phyloP scores from a whole-genome alignment of 2,113 vertebrate species.

The Perccottus glenii region DNA sequence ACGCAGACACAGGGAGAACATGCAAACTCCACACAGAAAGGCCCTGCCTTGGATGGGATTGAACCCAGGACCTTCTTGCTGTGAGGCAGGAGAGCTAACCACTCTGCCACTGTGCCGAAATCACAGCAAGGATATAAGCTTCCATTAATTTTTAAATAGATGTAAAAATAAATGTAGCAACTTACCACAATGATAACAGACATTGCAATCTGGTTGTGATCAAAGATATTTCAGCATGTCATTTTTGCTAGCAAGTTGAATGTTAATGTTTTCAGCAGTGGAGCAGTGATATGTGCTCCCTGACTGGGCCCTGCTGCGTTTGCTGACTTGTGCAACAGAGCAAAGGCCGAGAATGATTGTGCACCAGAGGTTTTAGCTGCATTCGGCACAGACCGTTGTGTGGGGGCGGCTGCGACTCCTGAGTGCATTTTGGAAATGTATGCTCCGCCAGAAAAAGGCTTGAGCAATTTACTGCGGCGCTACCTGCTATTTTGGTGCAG shows the following conservation, averaged over 20 bases:
- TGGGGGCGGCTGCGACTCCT: conserved; percentile 3
- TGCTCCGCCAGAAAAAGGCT: conserved; percentile 18
- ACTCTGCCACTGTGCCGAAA: too few species aligned
- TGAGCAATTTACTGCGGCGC: conserved; percentile 12
- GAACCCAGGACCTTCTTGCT: too few species aligned
- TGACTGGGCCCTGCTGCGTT: conserved; percentile 23
- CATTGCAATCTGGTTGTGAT: too few species aligned
- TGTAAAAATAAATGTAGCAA: too few species aligned
- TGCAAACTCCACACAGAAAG: too few species aligned
- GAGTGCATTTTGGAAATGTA: conserved; percentile 27
- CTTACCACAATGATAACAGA: too few species aligned
- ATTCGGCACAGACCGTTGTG: not conserved
- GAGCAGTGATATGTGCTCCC: not conserved
- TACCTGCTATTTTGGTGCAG: conserved; percentile 11
- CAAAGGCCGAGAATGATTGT: conserved; percentile 41
- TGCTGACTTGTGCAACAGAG: conserved; percentile 50
- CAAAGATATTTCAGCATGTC: too few species aligned
- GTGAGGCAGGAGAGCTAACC: too few species aligned
- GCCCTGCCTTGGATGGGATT: too few species aligned
- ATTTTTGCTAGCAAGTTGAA: not conserved
- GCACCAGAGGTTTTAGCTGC: conserved; percentile 22
- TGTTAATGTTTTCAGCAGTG: not conserved
- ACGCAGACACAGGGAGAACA: too few species aligned
- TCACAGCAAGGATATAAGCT: too few species aligned
- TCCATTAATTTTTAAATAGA: too few species aligned